Percentiles rank a stretch among this genome's conserved stretches.
Evolutionary conservation across 2,888 invertebrate species (phyloP).

Genomic region (Drosophila percnosoma): DNA sequence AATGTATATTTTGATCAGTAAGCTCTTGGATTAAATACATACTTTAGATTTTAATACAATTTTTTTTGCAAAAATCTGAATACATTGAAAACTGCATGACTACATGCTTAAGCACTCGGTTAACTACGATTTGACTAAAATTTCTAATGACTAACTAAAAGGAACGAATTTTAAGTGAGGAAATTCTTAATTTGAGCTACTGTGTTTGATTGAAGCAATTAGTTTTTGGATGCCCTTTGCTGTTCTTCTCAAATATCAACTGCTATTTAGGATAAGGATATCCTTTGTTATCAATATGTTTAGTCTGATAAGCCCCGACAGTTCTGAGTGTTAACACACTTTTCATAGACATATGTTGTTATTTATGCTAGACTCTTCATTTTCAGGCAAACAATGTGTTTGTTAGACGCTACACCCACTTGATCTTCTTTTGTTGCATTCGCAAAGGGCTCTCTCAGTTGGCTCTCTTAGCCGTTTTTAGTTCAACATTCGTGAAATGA

Average conservation of each 20-base stretch:
- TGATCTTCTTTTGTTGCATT: conserved; percentile 22
- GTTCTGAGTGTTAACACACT: neutral
- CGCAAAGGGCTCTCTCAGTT: conserved; percentile 32
- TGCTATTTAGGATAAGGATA: neutral
- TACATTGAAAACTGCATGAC: neutral
- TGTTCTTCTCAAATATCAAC: neutral
- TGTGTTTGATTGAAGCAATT: neutral
- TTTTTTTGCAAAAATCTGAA: neutral
- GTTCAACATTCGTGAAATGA: conserved; percentile 58
- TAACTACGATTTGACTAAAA: neutral
- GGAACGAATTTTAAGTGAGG: neutral
- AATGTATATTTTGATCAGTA: neutral
- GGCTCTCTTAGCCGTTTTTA: conserved; percentile 45
- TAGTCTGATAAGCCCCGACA: neutral
- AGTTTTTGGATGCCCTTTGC: neutral
- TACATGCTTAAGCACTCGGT: neutral
- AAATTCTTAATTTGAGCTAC: neutral
- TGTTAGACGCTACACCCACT: conserved; percentile 18
- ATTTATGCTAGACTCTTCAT: conserved; percentile 16
- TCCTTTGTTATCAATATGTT: neutral
- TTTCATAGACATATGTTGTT: conserved; percentile 15
- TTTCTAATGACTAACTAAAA: neutral
- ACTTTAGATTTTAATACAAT: neutral
- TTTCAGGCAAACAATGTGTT: conserved; percentile 34
- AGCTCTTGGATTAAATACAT: neutral